Evolutionary conservation across 2,888 invertebrate genomes (phyloP).

Genomic region (Spilarctia lutea): DNA sequence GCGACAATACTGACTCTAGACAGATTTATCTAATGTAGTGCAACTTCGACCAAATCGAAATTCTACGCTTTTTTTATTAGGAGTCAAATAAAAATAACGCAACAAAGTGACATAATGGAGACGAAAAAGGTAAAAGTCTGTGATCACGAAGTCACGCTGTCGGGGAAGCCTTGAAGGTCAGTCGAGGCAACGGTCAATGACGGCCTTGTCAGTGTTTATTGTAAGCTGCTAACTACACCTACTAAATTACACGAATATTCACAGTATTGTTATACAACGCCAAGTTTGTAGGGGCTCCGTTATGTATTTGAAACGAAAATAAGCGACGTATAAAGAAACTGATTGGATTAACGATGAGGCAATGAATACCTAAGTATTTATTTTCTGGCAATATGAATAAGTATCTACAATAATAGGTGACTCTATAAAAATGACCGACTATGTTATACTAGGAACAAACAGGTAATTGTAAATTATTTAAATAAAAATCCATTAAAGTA

Average conservation of each 20-base stretch:
- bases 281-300: slow-evolving; percentile 5
- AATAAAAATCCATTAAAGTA: background rate
- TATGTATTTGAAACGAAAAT: background rate
- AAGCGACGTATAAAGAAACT: slow-evolving; percentile 10
- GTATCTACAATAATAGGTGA: background rate
- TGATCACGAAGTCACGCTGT: slow-evolving; percentile 41
- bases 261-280: slow-evolving; percentile 17
- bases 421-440: background rate
- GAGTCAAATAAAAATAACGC: slow-evolving; percentile 22
- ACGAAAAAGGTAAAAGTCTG: slow-evolving; percentile 56
- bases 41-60: background rate
- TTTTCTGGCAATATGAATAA: background rate
- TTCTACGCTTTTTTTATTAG: slow-evolving; percentile 1
- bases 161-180: slow-evolving; percentile 44
- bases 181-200: slow-evolving; percentile 62
- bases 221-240: slow-evolving; percentile 41
- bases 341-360: background rate
- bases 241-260: slow-evolving; percentile 23
- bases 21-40: background rate
- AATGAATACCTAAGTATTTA: background rate
- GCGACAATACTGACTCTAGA: background rate
- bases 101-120: slow-evolving; percentile 46
- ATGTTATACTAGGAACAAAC: background rate
- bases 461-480: background rate
- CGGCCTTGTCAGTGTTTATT: slow-evolving; percentile 63